A percentile compares a stretch with the other conserved stretches of the same genome.
phyloP scores from a whole-genome alignment of 2,888 invertebrate genomes.

The Apotomis betuletana region DNA sequence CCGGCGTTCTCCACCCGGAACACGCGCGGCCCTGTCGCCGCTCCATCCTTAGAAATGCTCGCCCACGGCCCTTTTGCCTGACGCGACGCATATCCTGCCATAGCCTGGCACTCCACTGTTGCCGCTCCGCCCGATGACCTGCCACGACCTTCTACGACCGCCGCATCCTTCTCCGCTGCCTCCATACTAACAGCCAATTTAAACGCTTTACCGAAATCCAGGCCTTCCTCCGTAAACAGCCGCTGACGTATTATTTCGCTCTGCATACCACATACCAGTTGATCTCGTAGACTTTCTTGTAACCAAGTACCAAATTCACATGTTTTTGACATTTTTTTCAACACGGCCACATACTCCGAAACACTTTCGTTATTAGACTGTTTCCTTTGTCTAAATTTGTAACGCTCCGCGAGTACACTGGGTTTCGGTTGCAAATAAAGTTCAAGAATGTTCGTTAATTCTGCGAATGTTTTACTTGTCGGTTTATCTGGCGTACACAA shows the following conservation, averaged over 20 bases:
- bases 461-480: not conserved
- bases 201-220: not conserved
- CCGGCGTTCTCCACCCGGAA: too few species aligned
- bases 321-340: not conserved
- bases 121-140: not conserved
- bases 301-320: not conserved
- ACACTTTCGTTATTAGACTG: constrained; percentile 24
- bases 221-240: not conserved
- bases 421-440: constrained; percentile 37
- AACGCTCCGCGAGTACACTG: constrained; percentile 35
- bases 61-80: too few species aligned
- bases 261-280: not conserved
- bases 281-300: constrained; percentile 1
- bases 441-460: constrained; percentile 2
- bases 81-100: too few species aligned
- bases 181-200: constrained; percentile 6
- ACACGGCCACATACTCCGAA: constrained; percentile 10
- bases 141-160: not conserved
- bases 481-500: constrained; percentile 23
- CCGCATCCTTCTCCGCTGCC: not conserved
- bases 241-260: not conserved
- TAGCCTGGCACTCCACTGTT: too few species aligned
- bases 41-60: too few species aligned
- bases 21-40: too few species aligned
- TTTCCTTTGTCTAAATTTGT: constrained; percentile 32